phyloP scores from a whole-genome alignment of 2,113 vertebrate species.

The Oriolus oriolus region DNA sequence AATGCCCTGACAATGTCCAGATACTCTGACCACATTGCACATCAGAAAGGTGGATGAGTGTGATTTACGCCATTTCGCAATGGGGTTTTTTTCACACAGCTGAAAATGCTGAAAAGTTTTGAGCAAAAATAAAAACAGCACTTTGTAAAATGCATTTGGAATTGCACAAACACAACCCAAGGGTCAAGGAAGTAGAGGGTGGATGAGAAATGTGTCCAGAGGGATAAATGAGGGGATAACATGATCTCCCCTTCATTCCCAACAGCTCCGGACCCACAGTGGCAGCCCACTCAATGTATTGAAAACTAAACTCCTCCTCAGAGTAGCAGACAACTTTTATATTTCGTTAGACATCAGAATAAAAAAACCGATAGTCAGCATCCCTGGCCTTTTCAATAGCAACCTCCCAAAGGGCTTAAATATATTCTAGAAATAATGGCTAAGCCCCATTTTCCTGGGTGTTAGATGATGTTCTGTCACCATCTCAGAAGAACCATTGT shows the following conservation, averaged over 20 bases:
- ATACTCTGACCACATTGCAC: conserved; percentile 54
- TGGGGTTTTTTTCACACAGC: conserved; percentile 60
- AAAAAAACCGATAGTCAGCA: background rate
- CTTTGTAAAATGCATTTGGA: conserved; percentile 39
- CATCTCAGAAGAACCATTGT: conserved; percentile 52
- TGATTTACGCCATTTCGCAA: conserved; percentile 66
- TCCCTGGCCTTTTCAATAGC: conserved; percentile 58
- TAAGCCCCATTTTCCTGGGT: conserved; percentile 47
- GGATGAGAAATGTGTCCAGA: conserved; percentile 4
- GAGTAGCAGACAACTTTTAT: background rate
- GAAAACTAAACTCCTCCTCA: background rate
- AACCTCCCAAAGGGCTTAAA: conserved; percentile 54
- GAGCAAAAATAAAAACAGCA: conserved; percentile 57
- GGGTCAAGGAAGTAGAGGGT: conserved; percentile 17
- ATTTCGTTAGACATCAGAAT: conserved; percentile 41
- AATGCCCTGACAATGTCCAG: conserved; percentile 81
- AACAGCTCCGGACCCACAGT: background rate
- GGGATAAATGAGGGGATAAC: background rate
- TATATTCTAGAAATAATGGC: conserved; percentile 56
- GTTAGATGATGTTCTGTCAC: conserved; percentile 59
- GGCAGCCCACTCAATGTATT: background rate
- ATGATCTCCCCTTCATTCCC: background rate
- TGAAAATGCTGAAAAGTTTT: conserved; percentile 57
- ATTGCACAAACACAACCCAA: conserved; percentile 28
- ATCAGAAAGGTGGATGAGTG: conserved; percentile 66